A percentile compares a stretch with the other conserved stretches of the same genome.
Conservation (phyloP, 2,113 vertebrate genomes). For the Semnornis frantzii region DNA sequence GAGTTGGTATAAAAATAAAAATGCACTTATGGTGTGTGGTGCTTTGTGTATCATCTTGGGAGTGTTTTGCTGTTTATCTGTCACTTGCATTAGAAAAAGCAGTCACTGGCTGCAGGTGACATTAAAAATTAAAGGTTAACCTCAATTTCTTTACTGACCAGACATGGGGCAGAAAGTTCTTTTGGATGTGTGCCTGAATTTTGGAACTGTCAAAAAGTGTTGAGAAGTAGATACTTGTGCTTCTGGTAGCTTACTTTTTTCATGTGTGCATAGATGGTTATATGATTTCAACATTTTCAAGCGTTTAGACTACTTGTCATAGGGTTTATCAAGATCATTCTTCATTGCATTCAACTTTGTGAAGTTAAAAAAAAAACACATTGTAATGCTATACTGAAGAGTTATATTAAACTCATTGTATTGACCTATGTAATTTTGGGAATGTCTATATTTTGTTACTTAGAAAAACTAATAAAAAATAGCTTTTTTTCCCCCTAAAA, state of each 20-base stretch:
- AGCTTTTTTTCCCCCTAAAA: not conserved
- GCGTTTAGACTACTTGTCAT: not conserved
- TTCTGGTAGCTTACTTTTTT: not conserved
- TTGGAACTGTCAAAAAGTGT: conserved; percentile 58
- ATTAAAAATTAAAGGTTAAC: conserved; percentile 88
- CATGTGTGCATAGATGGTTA: not conserved
- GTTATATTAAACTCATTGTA: not conserved
- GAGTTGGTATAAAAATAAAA: conserved; percentile 88
- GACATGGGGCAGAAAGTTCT: conserved; percentile 71
- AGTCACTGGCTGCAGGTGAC: conserved; percentile 83
- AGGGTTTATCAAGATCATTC: not conserved
- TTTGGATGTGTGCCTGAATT: conserved; percentile 67
- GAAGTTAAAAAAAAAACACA: not conserved
- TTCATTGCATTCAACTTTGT: not conserved
- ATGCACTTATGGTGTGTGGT: conserved; percentile 80
- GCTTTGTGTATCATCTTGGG: conserved; percentile 80
- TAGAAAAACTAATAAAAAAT: not conserved
- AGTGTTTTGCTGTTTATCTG: conserved; percentile 82
- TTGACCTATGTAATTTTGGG: not conserved
- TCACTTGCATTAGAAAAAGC: conserved; percentile 84
- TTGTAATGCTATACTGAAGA: not conserved
- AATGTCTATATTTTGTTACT: not conserved
- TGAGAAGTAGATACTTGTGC: conserved; percentile 15
- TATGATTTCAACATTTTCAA: conserved; percentile 1
- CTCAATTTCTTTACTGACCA: conserved; percentile 85